A percentile compares a stretch with the other conserved stretches of the same genome.
These are phyloP conservation scores for Trichopoda pennipes DNA, from an alignment of 2,888 invertebrate genomes.

Conservation along the genomic window DNA sequence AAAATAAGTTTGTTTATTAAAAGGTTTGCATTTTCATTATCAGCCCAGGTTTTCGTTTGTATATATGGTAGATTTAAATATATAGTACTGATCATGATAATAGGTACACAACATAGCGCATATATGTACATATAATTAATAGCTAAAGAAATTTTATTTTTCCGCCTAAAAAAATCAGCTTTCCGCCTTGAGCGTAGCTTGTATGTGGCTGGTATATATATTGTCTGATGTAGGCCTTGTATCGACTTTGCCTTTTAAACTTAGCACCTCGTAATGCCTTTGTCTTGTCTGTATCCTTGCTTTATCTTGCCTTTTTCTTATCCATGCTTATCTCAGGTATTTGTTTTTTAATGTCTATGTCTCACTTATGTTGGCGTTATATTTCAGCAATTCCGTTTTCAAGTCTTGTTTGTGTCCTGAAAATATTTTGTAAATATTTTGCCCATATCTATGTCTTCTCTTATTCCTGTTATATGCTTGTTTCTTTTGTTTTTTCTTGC, in stretches of 20 bases:
- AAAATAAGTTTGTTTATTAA: constrained; percentile 6
- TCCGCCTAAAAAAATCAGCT: too few relatives aligned
- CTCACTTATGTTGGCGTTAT: too few relatives aligned
- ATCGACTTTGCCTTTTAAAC: background rate
- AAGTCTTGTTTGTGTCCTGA: background rate
- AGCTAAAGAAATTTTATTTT: too few relatives aligned
- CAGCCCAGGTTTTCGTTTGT: background rate
- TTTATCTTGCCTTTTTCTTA: background rate
- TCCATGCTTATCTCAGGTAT: too few relatives aligned
- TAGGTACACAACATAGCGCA: too few relatives aligned
- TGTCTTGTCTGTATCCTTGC: background rate
- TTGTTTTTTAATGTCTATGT: background rate
- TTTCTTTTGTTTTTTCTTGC: too few relatives aligned
- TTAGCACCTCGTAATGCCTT: background rate
- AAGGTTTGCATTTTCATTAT: constrained; percentile 31
- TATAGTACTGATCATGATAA: background rate
- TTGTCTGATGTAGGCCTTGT: too few relatives aligned
- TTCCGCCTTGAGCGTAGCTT: too few relatives aligned
- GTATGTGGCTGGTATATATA: too few relatives aligned
- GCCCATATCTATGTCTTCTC: background rate
- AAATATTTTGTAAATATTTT: background rate
- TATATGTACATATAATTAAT: too few relatives aligned
- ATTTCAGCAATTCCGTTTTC: too few relatives aligned
- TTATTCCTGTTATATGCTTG: too few relatives aligned
- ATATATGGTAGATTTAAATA: background rate